Percentiles rank a stretch among this genome's conserved stretches.
Conservation (phyloP, 2,797 vertebrate genomes). For the Philypnodon macrostomus region DNA sequence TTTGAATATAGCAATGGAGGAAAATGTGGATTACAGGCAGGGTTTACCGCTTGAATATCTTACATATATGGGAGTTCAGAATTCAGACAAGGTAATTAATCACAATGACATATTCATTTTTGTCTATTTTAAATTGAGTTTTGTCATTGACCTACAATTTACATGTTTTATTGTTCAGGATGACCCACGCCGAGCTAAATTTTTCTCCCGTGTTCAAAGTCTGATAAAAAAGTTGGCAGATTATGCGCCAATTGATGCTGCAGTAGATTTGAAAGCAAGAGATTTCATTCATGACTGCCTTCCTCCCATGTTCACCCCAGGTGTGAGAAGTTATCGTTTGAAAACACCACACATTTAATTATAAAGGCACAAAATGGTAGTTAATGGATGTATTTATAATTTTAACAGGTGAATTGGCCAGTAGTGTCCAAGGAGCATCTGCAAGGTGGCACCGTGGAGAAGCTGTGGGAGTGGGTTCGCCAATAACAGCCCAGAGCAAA, state of each 20-base stretch:
- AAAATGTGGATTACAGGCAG: constrained; percentile 87
- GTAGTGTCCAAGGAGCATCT: constrained; percentile 85
- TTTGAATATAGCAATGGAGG: constrained; percentile 89
- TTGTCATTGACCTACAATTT: not conserved
- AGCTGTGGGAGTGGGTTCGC: constrained; percentile 61
- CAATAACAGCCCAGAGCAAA: constrained; percentile 79
- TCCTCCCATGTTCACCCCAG: constrained; percentile 82
- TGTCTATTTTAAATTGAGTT: not conserved
- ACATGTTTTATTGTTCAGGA: constrained; percentile 43
- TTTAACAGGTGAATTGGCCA: constrained; percentile 75
- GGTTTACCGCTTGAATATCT: constrained; percentile 91
- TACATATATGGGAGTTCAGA: constrained; percentile 90
- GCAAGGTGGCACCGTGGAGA: constrained; percentile 79
- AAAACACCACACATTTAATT: too few relatives aligned
- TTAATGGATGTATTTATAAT: too few relatives aligned
- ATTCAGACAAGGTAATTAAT: constrained; percentile 79
- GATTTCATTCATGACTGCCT: constrained; percentile 91
- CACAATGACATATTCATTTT: not conserved
- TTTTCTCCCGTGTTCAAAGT: constrained; percentile 78
- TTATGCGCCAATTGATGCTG: constrained; percentile 89
- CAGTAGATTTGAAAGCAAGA: constrained; percentile 91
- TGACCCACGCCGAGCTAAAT: constrained; percentile 77
- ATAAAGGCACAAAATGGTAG: too few relatives aligned
- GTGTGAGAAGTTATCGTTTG: constrained; percentile 50
- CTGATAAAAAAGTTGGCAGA: constrained; percentile 82